Percentiles rank a stretch among this genome's conserved stretches.
Conservation (phyloP, 2,113 vertebrate genomes). For the Lophochroa leadbeateri region DNA sequence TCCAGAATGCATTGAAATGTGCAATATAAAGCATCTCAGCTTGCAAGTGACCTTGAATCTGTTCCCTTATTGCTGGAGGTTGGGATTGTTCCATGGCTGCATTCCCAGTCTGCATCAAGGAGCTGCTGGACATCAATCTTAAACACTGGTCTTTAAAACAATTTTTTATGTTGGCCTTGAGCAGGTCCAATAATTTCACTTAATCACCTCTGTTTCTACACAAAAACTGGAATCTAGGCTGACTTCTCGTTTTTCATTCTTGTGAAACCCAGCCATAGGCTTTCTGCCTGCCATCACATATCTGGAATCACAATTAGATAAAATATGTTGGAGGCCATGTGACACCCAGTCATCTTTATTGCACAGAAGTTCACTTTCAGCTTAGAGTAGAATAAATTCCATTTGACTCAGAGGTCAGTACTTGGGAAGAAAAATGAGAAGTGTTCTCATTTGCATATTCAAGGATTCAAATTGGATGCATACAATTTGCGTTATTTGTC, state of each 20-base stretch:
- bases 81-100: slow-evolving; percentile 64
- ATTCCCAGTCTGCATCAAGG: slow-evolving; percentile 62
- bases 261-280: slow-evolving; percentile 3
- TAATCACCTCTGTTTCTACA: slow-evolving; percentile 54
- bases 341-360: slow-evolving; percentile 43
- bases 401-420: slow-evolving; percentile 15
- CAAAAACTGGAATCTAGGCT: slow-evolving; percentile 22
- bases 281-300: slow-evolving; percentile 38
- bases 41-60: slow-evolving; percentile 64
- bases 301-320: slow-evolving; percentile 20
- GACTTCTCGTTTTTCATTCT: slow-evolving; percentile 52
- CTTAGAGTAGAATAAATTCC: slow-evolving; percentile 33
- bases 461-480: slow-evolving; percentile 26
- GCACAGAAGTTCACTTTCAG: slow-evolving; percentile 12
- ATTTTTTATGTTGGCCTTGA: slow-evolving; percentile 55
- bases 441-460: background rate
- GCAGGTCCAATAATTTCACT: slow-evolving; percentile 55
- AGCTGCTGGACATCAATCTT: slow-evolving; percentile 24
- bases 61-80: slow-evolving; percentile 28
- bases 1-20: slow-evolving; percentile 36
- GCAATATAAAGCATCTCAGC: slow-evolving; percentile 27
- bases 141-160: slow-evolving; percentile 17
- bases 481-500: slow-evolving; percentile 21
- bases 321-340: slow-evolving; percentile 23
- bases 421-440: slow-evolving; percentile 42